Evolutionary conservation across 1,140 invertebrate species (phyloP), one percentile per base, ranked within the genome.

Genomic region (Aphelenchoides avenae): DNA sequence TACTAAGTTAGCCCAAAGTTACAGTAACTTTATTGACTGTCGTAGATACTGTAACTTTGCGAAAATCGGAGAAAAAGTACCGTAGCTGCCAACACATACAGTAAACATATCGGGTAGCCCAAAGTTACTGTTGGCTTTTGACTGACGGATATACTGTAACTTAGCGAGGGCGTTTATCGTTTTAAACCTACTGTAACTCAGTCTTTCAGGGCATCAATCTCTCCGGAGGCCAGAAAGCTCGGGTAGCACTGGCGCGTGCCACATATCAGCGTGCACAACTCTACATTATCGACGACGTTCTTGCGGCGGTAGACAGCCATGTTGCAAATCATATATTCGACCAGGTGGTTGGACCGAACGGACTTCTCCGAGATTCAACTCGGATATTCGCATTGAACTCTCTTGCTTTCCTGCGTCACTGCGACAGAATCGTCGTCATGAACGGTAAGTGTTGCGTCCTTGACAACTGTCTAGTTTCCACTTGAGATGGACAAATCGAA

Each of bases 221-320:
- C 31, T 80, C 77, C 58, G 83, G 81, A 5, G 81, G 81, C 11
- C 84, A 85, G 73, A 84, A 83, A 57, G 82, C 84, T 61, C 71
- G 84, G 52, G 79, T 86, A 43, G 80, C 79, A 46, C 71, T 86
- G 13, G 85, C 84, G 20, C 33, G 56, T 3, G 52, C 62, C 20
- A 2, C 26, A 52, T 75, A 75, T 42, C 43, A 44, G 11, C 49
- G 73, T 26, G 59, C 73, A n/a, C 69, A 75, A 20, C 60, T 74
- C 13, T 75, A 75, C 37, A 42, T 76, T 15, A 52, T 75, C 3
- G 72, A 75, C 44, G 72, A 75, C 47, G 69, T 71, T 2, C 52
- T 76, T 13, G 70, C 66, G 2, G 72, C 72, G 18, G 75, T 79
- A 22, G 72, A 75, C 42, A 51, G 66, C 15, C 51, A 73, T 37